Evolutionary conservation across 92 coral and sea anemone species (phyloP).

Genomic region (Anthopleura xanthogrammica): DNA sequence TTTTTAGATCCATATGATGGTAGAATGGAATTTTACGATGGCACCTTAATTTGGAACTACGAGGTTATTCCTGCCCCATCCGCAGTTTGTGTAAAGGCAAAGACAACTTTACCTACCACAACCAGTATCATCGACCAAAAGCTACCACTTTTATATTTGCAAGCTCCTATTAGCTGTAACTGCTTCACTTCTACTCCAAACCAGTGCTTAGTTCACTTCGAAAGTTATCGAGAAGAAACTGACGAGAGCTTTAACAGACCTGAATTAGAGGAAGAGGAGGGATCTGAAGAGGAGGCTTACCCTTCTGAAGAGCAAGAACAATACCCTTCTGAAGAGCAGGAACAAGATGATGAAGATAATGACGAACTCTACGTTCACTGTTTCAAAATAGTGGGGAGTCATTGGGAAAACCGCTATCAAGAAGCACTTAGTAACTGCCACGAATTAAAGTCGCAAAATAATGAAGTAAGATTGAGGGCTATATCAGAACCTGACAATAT

Average conservation of each 20-base stretch:
- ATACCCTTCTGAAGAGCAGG: neutral
- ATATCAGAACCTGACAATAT: slow-evolving; percentile 38
- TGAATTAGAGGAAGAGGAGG: neutral
- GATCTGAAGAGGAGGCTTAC: neutral
- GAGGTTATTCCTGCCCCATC: slow-evolving; percentile 43
- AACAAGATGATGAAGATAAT: neutral
- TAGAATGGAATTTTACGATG: slow-evolving; percentile 6
- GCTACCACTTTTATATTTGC: slow-evolving; percentile 33
- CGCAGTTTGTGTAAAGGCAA: slow-evolving; percentile 19
- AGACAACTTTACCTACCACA: neutral
- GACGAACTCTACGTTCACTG: slow-evolving; percentile 19
- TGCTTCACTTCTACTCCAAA: slow-evolving; percentile 27
- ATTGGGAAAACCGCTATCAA: slow-evolving; percentile 46
- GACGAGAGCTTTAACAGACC: neutral
- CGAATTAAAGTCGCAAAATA: slow-evolving; percentile 1
- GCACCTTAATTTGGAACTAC: slow-evolving; percentile 42
- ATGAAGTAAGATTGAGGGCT: slow-evolving; percentile 9
- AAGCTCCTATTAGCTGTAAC: slow-evolving; percentile 29
- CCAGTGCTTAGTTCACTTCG: slow-evolving; percentile 16
- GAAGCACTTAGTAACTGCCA: slow-evolving; percentile 34
- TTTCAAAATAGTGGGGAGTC: slow-evolving; percentile 43
- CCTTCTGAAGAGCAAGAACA: too few species aligned
- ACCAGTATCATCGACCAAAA: slow-evolving; percentile 12
- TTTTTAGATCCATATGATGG: slow-evolving; percentile 1
- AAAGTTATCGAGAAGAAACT: slow-evolving; percentile 20